A percentile compares a stretch with the other conserved stretches of the same genome.
Evolutionary conservation across 1,140 invertebrate species (phyloP).

Genomic region (Dendrolimus punctatus): DNA sequence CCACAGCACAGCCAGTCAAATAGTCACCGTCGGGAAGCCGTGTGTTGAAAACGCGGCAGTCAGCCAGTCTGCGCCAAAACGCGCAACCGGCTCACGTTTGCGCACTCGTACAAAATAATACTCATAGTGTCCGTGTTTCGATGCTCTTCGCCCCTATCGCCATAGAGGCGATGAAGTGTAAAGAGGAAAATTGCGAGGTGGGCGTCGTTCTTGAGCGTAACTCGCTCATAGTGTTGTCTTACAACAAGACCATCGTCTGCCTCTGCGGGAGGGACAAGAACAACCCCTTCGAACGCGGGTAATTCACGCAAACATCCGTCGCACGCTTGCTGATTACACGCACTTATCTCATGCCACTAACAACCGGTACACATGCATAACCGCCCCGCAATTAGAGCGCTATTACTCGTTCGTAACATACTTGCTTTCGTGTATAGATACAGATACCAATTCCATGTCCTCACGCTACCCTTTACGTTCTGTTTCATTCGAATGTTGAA

Average conservation of each 20-base stretch:
- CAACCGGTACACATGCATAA: constrained; percentile 10
- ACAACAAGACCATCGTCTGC: constrained; percentile 69
- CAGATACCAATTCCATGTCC: too few species aligned
- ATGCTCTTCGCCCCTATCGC: constrained; percentile 67
- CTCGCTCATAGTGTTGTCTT: constrained; percentile 66
- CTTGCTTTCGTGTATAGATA: background rate
- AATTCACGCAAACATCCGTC: constrained; percentile 34
- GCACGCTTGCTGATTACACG: constrained; percentile 21
- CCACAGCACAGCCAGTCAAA: constrained; percentile 46
- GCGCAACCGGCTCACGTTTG: constrained; percentile 35
- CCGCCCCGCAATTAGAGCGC: constrained; percentile 2
- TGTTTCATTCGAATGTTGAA: background rate
- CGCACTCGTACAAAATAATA: constrained; percentile 18
- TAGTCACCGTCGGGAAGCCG: constrained; percentile 48
- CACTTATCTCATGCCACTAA: constrained; percentile 21
- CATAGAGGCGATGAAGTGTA: constrained; percentile 71
- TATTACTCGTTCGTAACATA: constrained; percentile 6
- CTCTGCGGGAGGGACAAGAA: constrained; percentile 61
- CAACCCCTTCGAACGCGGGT: constrained; percentile 67
- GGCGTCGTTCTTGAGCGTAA: constrained; percentile 67
- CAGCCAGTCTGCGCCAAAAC: constrained; percentile 56
- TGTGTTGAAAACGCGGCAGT: constrained; percentile 45
- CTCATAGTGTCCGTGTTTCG: constrained; percentile 56
- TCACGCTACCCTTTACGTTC: background rate
- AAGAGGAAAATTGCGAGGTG: constrained; percentile 71